Base-by-base conservation (phyloP, 2,888 invertebrate species). In the Eristalinus aeneus region DNA sequence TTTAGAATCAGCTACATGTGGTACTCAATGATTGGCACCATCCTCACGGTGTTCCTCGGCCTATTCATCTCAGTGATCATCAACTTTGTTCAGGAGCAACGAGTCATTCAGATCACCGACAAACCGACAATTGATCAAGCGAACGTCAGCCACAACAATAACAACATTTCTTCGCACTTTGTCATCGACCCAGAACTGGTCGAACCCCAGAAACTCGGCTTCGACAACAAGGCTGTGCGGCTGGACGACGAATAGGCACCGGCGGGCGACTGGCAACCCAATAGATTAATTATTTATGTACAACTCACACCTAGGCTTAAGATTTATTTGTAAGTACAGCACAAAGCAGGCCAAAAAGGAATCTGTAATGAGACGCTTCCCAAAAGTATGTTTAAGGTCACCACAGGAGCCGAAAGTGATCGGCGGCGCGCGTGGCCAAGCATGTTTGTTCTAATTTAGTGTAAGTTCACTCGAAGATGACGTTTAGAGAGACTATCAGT, bases 1-100 rank as follows among this genome's bases (percentile, higher is more conserved):
- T 97, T 96, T 91, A 94, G 95, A n/a, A 93, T 97, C 73, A 97
- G 97, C 34, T 98, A 98, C 91, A 94, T 98, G 90, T 98, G 98
- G 97, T 98, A 97, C 93, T 97, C 97, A 8, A 95, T 95, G 71
- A 94, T 97, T 76, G 97, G 98, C 3, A 96, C 96, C 88, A 88
- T 95, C 3, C 93, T 95, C 0, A 97, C 97, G 0, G 92, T 97
- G 27, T 89, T 96, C 11, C 93, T 96, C 11, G 98, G 98, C 0
- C 92, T 96, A 58, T 73, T 95, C 2, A 95, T 96, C 46, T 97
- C 97, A n/a, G 93, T 95, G 31, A 89, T 94, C 22, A 95, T 90
- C 27, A 90, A 92, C 79, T 88, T 96, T 4, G 76, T 91, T 27
- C 91, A 91, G 79, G 90, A 90, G 16, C 90, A 89, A 23, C 91